These are phyloP conservation scores for Rhysida immarginata DNA, from an alignment of 1,140 invertebrate species.

Conservation along the genomic window DNA sequence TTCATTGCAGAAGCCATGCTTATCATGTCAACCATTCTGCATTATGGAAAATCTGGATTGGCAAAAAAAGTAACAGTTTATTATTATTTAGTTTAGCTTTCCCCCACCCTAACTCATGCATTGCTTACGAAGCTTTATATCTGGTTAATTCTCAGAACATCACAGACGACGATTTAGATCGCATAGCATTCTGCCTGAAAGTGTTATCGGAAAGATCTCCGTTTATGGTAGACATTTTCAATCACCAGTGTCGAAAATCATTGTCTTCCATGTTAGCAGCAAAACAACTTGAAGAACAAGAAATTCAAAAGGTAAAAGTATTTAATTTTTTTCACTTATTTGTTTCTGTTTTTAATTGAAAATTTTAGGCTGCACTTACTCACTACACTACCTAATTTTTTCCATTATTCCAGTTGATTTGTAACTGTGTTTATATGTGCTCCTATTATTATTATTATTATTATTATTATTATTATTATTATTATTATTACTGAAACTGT, in stretches of 20 bases:
- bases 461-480: too few species aligned
- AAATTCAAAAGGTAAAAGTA: conserved; percentile 14
- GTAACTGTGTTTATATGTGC: too few species aligned
- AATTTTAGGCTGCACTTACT: too few species aligned
- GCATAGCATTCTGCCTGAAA: conserved; percentile 61
- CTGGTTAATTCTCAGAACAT: conserved; percentile 36
- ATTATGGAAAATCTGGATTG: conserved; percentile 58
- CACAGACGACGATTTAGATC: conserved; percentile 88
- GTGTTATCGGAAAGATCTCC: conserved; percentile 57
- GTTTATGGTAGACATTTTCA: conserved; percentile 58
- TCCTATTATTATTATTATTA: too few species aligned
- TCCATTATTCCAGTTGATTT: too few species aligned
- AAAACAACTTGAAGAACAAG: conserved; percentile 55
- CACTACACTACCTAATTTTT: too few species aligned
- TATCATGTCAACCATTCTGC: conserved; percentile 69
- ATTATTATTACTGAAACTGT: too few species aligned
- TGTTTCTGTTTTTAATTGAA: background rate
- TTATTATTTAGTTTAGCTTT: background rate
- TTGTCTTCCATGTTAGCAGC: conserved; percentile 70
- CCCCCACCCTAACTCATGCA: too few species aligned
- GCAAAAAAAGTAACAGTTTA: conserved; percentile 28
- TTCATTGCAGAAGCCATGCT: conserved; percentile 74
- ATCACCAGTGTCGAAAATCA: conserved; percentile 57
- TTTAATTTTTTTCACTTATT: background rate
- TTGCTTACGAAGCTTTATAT: background rate